phyloP scores from a whole-genome alignment of 2,888 invertebrate genomes.

The Cephus sareptanus region DNA sequence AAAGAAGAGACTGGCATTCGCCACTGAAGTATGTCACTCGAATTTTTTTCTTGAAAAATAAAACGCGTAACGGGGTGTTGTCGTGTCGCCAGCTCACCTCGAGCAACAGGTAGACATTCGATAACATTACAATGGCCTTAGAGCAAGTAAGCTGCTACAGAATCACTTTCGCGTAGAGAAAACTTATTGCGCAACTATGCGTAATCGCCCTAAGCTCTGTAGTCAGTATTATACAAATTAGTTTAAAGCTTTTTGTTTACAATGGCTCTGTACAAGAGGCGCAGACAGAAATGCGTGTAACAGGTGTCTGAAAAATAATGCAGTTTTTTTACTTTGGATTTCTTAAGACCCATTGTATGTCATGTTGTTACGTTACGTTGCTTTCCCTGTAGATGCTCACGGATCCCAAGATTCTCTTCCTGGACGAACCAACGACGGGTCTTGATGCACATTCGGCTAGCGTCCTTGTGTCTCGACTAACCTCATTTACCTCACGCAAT shows the following conservation, averaged over 20 bases:
- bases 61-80: neutral
- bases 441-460: conserved; percentile 93
- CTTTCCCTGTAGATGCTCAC: conserved; percentile 75
- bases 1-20: conserved; percentile 91
- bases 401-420: conserved; percentile 91
- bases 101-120: neutral
- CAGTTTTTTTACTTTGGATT: neutral
- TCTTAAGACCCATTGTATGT: neutral
- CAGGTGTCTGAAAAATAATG: no score
- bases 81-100: neutral
- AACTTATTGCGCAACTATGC: neutral
- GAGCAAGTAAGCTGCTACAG: neutral
- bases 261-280: neutral
- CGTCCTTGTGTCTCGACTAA: conserved; percentile 80
- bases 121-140: neutral
- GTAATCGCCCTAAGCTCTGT: neutral
- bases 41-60: neutral
- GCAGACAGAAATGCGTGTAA: neutral
- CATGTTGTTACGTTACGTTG: neutral
- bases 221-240: neutral
- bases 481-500: conserved; percentile 78
- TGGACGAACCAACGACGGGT: conserved; percentile 97
- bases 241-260: neutral
- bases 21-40: conserved; percentile 79
- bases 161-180: neutral